phyloP scores from a whole-genome alignment of 1,140 invertebrate species.

The Battus philenor region DNA sequence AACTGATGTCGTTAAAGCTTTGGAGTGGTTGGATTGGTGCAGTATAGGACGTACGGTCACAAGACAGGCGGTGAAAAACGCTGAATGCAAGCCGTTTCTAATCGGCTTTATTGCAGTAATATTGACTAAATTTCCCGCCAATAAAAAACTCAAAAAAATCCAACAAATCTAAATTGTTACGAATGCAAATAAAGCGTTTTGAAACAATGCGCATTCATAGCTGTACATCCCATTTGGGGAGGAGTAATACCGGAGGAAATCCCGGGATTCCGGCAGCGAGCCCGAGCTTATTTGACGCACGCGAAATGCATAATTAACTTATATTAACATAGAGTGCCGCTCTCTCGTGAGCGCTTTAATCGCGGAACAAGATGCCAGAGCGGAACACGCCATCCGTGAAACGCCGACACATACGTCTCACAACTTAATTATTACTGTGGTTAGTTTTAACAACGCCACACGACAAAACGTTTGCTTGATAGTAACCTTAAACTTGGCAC shows the following conservation, averaged over 20 bases:
- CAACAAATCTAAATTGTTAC: conserved; percentile 1
- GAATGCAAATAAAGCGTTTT: not conserved
- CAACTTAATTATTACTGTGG: too few relatives aligned
- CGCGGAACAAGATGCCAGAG: conserved; percentile 9
- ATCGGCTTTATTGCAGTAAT: not conserved
- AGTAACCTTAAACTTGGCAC: too few relatives aligned
- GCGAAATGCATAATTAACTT: conserved; percentile 55
- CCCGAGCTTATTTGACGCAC: conserved; percentile 44
- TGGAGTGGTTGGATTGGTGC: too few relatives aligned
- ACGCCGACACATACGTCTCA: too few relatives aligned
- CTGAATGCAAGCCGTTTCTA: too few relatives aligned
- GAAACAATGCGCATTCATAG: conserved; percentile 8
- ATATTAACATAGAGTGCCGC: conserved; percentile 40
- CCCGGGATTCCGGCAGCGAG: conserved; percentile 23
- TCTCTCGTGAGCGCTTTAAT: conserved; percentile 11
- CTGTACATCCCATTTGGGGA: not conserved
- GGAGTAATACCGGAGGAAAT: conserved; percentile 27
- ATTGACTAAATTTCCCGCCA: not conserved
- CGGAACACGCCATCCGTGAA: too few relatives aligned
- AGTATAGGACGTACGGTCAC: too few relatives aligned
- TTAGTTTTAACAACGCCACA: too few relatives aligned
- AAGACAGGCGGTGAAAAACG: not conserved
- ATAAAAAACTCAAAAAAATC: not conserved
- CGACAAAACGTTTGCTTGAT: too few relatives aligned
- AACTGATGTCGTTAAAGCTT: too few relatives aligned